Evolutionary conservation across 1,140 invertebrate species (phyloP).

Genomic region (Cheumatopsyche charites): DNA sequence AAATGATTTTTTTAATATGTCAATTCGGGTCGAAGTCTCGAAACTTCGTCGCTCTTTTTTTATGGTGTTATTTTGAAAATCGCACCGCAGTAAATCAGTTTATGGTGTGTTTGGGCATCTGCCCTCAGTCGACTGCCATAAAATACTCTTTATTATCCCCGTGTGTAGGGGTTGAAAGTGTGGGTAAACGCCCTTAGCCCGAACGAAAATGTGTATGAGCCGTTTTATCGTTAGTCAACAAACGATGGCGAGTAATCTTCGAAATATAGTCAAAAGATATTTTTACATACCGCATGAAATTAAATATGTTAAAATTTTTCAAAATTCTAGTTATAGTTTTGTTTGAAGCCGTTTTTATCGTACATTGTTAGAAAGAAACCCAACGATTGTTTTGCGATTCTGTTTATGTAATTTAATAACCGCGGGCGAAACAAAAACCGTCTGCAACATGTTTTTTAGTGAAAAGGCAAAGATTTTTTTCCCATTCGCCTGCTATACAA

Average conservation of each 20-base stretch:
- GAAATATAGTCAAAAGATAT: neutral
- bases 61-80: conserved; percentile 32
- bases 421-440: conserved; percentile 11
- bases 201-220: neutral
- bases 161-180: conserved; percentile 23
- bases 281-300: neutral
- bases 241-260: neutral
- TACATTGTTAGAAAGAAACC: neutral
- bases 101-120: conserved; percentile 37
- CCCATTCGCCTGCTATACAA: conserved; percentile 14
- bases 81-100: conserved; percentile 33
- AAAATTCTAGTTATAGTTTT: too few species aligned
- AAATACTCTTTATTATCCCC: conserved; percentile 36
- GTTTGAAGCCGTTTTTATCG: too few species aligned
- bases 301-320: neutral
- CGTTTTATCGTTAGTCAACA: neutral
- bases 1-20: too few species aligned
- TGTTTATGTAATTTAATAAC: conserved; percentile 25
- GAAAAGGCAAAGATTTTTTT: conserved; percentile 28
- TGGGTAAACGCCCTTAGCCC: neutral
- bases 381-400: conserved; percentile 4
- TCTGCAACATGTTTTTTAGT: conserved; percentile 21
- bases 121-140: conserved; percentile 27
- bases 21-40: neutral
- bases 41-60: neutral